phyloP scores from a whole-genome alignment of 2,888 invertebrate genomes.

The Argyresthia albistria region DNA sequence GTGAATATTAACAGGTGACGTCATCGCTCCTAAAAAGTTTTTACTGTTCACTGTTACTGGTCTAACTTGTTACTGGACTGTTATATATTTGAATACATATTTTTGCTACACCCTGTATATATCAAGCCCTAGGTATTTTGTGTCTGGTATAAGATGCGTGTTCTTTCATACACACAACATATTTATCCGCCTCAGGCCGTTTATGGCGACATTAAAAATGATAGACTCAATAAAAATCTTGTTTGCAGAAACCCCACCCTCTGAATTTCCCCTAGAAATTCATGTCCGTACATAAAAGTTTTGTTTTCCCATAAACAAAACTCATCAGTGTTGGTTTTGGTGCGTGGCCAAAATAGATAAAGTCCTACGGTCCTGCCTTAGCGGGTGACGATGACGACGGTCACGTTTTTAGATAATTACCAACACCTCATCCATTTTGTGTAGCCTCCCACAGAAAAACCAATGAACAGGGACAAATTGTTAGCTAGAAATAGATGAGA shows the following conservation, averaged over 20 bases:
- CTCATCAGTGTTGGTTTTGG: conserved; percentile 10
- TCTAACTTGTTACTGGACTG: too few relatives aligned
- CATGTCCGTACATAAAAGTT: conserved; percentile 7
- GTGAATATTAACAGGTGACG: too few relatives aligned
- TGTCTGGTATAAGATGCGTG: neutral
- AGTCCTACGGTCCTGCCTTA: neutral
- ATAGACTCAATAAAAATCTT: conserved; percentile 32
- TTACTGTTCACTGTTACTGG: too few relatives aligned
- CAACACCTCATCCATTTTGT: conserved; percentile 53
- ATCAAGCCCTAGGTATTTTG: neutral
- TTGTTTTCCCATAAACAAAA: conserved; percentile 46
- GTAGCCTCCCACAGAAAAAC: conserved; percentile 23
- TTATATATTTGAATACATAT: too few relatives aligned
- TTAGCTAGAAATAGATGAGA: neutral
- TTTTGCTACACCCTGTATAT: too few relatives aligned
- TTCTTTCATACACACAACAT: neutral
- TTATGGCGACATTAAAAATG: conserved; percentile 34
- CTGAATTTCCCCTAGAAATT: neutral
- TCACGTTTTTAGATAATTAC: conserved; percentile 66
- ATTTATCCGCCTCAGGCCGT: neutral
- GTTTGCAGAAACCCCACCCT: conserved; percentile 11
- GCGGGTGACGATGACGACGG: conserved; percentile 56
- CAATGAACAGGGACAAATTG: conserved; percentile 2
- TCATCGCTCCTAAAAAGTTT: too few relatives aligned
- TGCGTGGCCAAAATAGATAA: too few relatives aligned